These are phyloP conservation scores for Astur gentilis DNA, from an alignment of 2,113 vertebrate species.

Conservation along the genomic window DNA sequence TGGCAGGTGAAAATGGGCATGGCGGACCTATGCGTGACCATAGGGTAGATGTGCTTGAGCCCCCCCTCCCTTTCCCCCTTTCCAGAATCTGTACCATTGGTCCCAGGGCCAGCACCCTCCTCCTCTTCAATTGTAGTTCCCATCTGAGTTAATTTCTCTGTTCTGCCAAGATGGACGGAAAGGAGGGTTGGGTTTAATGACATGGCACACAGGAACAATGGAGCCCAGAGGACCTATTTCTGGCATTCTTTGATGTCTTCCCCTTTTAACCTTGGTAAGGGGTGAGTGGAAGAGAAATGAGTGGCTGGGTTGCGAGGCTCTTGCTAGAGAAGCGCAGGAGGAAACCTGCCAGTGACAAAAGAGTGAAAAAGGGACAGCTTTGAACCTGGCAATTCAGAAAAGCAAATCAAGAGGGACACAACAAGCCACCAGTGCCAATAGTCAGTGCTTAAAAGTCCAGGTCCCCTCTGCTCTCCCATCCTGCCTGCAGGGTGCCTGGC, in stretches of 20 bases:
- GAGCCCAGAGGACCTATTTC: background rate
- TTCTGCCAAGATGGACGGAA: background rate
- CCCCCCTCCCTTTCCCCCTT: background rate
- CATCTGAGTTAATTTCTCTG: background rate
- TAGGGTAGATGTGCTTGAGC: background rate
- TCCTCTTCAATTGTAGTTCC: background rate
- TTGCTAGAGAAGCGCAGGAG: background rate
- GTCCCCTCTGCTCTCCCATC: background rate
- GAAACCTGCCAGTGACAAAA: background rate
- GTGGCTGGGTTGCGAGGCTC: background rate
- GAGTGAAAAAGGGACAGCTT: background rate
- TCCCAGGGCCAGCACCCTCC: background rate
- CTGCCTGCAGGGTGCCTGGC: background rate
- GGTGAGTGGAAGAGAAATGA: background rate
- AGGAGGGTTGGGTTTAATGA: background rate
- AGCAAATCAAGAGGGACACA: background rate
- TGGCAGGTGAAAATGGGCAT: background rate
- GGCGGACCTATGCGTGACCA: background rate
- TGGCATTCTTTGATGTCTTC: background rate
- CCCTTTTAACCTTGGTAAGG: background rate
- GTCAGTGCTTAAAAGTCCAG: background rate
- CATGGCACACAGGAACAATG: background rate
- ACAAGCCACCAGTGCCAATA: background rate
- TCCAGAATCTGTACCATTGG: background rate
- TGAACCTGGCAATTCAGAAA: background rate